Base-by-base conservation (phyloP, 2,888 invertebrate genomes). In the Meteorus colon region DNA sequence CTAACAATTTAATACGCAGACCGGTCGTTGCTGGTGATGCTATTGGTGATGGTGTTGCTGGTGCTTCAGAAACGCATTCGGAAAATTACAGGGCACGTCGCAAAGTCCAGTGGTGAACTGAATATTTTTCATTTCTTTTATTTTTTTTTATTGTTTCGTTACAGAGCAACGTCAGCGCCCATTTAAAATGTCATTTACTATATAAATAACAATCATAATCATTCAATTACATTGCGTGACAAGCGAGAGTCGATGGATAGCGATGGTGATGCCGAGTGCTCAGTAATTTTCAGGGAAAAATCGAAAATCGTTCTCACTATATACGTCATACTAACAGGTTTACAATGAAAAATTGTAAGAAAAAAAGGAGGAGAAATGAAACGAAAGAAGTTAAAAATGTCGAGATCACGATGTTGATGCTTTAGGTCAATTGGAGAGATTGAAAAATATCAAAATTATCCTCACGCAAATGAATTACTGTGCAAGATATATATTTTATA, bases 181-280 rank as follows among this genome's bases (percentile, higher is more conserved):
- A 68, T 72, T 73, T 37, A 48, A 45, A 63, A 59, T 19, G 74
- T 62, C 31, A 76, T 73, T 59, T 67, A 67, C 48, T 48, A 69
- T 70, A 74, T 45, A 71, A 65, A 77, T 77, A 74, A 65, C 65
- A 65, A 65, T 65, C 37, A 34, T 85, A 85, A 86, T 86, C 85
- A 85, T 84, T 87, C 86, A 86, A 87, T 86, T 86, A 87, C 79
- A 74, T 79, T 83, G 84, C 85, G 84, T 87, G 86, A 87, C 85
- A 77, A 75, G 82, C 80, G 80, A 69, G 65, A 77, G 55, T 74
- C 67, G 41, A 14, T 31, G 34, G 31, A 34, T 24, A 14, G 34
- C 16, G 55, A 62, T 73, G 41, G 63, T 10, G 27, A n/a, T 5
- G 8, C 8, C 41, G 65, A 12, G 41, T 34, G 37, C 41, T 34